phyloP scores from a whole-genome alignment of 1,140 invertebrate genomes.

The Drosophila nannoptera region DNA sequence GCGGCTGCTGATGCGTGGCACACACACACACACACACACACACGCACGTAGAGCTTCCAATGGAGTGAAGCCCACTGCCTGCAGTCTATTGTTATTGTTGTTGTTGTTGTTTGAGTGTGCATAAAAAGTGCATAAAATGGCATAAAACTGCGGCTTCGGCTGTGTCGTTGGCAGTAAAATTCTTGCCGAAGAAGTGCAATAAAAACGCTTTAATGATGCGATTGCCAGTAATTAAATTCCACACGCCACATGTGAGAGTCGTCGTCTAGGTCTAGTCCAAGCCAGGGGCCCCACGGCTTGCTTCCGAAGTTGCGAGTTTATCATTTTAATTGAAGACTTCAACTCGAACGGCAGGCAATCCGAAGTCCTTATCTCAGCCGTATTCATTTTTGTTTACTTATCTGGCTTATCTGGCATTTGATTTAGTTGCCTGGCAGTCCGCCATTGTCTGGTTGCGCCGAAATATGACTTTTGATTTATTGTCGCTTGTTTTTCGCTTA shows the following conservation, averaged over 20 bases:
- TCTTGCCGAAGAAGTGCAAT: slow-evolving; percentile 68
- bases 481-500: slow-evolving; percentile 53
- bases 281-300: slow-evolving; percentile 27
- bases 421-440: no score
- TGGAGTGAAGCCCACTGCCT: slow-evolving; percentile 19
- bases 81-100: slow-evolving; percentile 1
- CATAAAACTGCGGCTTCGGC: slow-evolving; percentile 49
- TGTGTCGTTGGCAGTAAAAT: slow-evolving; percentile 59
- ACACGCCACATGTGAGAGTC: background rate
- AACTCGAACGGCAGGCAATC: background rate
- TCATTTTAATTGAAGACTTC: slow-evolving; percentile 55
- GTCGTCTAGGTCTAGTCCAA: no score
- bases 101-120: slow-evolving; percentile 12
- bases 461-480: slow-evolving; percentile 64
- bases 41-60: background rate
- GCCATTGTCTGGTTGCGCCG: slow-evolving; percentile 40
- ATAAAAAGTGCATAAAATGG: slow-evolving; percentile 64
- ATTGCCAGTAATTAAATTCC: slow-evolving; percentile 69
- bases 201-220: slow-evolving; percentile 72
- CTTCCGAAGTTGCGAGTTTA: slow-evolving; percentile 55
- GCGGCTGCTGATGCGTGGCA: slow-evolving; percentile 37
- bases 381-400: background rate
- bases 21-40: background rate
- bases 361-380: background rate
- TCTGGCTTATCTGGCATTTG: background rate